Conservation (phyloP, 2,888 invertebrate species). For the Ashinkailepas kermadecensis region DNA sequence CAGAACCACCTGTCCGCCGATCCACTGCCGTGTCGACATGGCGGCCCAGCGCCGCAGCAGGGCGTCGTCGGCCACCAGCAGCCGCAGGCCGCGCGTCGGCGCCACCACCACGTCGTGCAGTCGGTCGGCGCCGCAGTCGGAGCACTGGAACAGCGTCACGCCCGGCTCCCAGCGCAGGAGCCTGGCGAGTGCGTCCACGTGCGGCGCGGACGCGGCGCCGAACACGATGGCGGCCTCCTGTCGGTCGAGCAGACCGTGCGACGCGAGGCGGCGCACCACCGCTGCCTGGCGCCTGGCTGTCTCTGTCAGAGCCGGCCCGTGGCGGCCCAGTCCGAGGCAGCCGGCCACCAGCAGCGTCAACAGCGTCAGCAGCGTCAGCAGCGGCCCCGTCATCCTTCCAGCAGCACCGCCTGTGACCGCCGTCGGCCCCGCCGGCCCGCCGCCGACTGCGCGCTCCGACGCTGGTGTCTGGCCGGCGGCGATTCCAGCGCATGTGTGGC, state of each 20-base stretch:
- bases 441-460: no score
- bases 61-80: not conserved
- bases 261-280: not conserved
- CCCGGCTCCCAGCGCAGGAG: not conserved
- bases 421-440: no score
- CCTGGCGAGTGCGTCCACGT: not conserved
- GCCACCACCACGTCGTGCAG: not conserved
- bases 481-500: no score
- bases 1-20: constrained; percentile 15
- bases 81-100: not conserved
- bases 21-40: not conserved
- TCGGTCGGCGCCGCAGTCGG: not conserved
- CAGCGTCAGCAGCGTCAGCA: not conserved
- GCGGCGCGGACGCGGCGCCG: not conserved
- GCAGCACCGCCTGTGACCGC: no score
- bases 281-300: not conserved
- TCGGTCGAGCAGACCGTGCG: not conserved
- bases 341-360: not conserved
- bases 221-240: not conserved
- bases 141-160: not conserved
- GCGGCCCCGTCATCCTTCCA: no score
- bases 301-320: not conserved
- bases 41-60: not conserved
- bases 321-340: not conserved
- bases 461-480: no score